These are phyloP conservation scores for Tolypeutes matacus DNA, from an alignment of 2,797 vertebrate species.

Conservation along the genomic window DNA sequence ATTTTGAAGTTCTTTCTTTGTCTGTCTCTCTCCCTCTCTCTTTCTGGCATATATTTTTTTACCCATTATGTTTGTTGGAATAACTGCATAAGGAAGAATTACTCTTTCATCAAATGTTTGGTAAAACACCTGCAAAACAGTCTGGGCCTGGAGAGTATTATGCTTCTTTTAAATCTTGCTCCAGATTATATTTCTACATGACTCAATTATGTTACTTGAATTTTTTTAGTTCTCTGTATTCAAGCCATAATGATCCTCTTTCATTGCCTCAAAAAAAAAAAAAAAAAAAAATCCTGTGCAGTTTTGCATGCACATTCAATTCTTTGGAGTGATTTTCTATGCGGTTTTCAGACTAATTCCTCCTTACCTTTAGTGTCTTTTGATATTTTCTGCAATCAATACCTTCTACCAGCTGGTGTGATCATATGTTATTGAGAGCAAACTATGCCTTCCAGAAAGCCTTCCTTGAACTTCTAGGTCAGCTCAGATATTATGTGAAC, in stretches of 20 bases:
- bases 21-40: not conserved
- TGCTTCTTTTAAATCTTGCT: slow-evolving; percentile 25
- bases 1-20: not conserved
- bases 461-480: not conserved
- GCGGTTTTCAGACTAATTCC: not conserved
- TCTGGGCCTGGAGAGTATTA: accelerated
- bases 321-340: not conserved
- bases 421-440: not conserved
- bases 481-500: not conserved
- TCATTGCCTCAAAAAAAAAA: not conserved
- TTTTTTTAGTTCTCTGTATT: not conserved
- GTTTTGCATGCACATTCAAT: not conserved
- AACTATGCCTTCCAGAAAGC: not conserved
- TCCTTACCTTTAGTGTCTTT: not conserved
- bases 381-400: not conserved
- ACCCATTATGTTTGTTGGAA: not conserved
- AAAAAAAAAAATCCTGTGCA: not conserved
- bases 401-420: not conserved
- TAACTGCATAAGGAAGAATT: not conserved
- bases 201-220: not conserved
- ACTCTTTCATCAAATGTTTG: not conserved
- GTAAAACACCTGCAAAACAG: not conserved
- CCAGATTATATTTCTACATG: not conserved
- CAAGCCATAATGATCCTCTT: not conserved
- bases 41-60: too few species aligned